phyloP scores from a whole-genome alignment of 1,140 invertebrate genomes.

The Euwallacea similis region DNA sequence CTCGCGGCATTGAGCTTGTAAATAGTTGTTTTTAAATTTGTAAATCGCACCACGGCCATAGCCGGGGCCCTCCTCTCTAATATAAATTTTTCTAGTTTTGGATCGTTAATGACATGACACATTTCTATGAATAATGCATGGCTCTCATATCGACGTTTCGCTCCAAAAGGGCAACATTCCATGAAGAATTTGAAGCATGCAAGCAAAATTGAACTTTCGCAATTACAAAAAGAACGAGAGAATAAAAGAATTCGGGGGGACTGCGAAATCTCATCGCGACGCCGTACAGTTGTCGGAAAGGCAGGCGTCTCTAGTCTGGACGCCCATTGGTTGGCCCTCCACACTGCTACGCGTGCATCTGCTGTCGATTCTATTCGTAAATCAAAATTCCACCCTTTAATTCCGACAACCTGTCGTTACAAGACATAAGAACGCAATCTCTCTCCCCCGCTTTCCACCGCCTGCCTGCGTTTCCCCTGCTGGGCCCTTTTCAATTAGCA shows the following conservation, averaged over 20 bases:
- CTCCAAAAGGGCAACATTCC: background rate
- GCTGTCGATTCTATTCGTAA: slow-evolving; percentile 53
- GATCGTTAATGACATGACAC: too few species aligned
- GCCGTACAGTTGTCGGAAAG: slow-evolving; percentile 28
- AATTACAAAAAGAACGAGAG: background rate
- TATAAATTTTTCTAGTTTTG: too few species aligned
- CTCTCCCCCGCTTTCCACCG: slow-evolving; percentile 33
- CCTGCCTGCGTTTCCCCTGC: slow-evolving; percentile 1
- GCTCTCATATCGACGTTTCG: background rate
- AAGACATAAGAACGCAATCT: slow-evolving; percentile 41
- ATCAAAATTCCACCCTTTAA: slow-evolving; percentile 52
- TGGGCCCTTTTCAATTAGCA: slow-evolving; percentile 38
- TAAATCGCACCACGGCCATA: too few species aligned
- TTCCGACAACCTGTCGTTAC: slow-evolving; percentile 43
- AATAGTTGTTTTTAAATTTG: too few species aligned
- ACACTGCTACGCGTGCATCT: slow-evolving; percentile 48
- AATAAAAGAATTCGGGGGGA: slow-evolving; percentile 28
- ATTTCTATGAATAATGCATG: too few species aligned
- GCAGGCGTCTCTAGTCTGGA: slow-evolving; percentile 37
- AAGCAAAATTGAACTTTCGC: slow-evolving; percentile 2
- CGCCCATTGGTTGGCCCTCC: slow-evolving; percentile 46
- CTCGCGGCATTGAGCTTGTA: too few species aligned
- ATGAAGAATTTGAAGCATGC: background rate
- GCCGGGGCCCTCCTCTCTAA: too few species aligned
- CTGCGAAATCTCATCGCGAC: slow-evolving; percentile 33